A percentile compares a stretch with the other conserved stretches of the same genome.
These are phyloP conservation scores for Caenorhabditis macrosperma DNA, from an alignment of 2,888 invertebrate genomes.

Conservation along the genomic window DNA sequence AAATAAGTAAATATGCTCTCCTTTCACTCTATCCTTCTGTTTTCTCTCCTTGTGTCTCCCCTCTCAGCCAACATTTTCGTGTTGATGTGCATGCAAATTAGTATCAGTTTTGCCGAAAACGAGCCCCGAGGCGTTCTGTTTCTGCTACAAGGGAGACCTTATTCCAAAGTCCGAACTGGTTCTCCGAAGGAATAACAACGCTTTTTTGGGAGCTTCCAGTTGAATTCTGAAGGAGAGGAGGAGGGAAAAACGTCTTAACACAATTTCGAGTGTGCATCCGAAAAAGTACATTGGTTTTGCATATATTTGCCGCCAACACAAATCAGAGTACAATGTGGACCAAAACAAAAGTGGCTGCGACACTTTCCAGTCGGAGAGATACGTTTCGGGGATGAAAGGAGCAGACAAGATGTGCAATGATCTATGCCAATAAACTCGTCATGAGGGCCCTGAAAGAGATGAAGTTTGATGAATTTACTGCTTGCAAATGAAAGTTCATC, in stretches of 20 bases:
- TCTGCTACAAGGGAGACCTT: background rate
- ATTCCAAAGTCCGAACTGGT: constrained; percentile 3
- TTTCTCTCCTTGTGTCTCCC: too few species aligned
- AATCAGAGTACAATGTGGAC: constrained; percentile 15
- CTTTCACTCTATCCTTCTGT: background rate
- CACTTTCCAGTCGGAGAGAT: background rate
- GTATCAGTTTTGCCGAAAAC: constrained; percentile 31
- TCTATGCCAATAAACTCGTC: background rate
- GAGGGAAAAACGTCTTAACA: constrained; percentile 9
- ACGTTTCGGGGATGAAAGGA: background rate
- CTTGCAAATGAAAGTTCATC: constrained; percentile 11
- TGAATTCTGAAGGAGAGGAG: background rate
- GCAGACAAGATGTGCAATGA: background rate
- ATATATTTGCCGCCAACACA: constrained; percentile 15
- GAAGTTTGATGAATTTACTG: background rate
- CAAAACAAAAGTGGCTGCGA: background rate
- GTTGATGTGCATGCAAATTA: constrained; percentile 53
- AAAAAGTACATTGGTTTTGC: constrained; percentile 35
- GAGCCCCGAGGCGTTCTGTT: constrained; percentile 34
- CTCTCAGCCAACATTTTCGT: constrained; percentile 6
- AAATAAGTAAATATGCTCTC: constrained; percentile 5
- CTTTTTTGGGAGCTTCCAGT: too few species aligned
- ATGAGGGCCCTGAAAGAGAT: too few species aligned
- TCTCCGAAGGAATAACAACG: too few species aligned
- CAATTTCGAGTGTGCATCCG: background rate